phyloP scores from a whole-genome alignment of 1,140 invertebrate genomes.

The Brachystomella parvula region DNA sequence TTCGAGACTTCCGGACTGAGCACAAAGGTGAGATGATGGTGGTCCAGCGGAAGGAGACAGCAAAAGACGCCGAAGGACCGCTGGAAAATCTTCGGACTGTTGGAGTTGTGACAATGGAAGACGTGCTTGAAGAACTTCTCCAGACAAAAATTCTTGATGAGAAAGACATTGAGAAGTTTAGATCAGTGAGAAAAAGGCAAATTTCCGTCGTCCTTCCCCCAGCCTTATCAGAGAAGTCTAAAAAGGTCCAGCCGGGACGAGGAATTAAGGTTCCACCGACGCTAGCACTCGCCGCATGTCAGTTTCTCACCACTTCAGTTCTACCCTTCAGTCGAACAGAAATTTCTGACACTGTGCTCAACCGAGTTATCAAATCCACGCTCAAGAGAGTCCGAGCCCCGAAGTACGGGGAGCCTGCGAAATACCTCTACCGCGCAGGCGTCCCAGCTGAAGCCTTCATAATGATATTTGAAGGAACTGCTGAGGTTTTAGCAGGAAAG shows the following conservation, averaged over 20 bases:
- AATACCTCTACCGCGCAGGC: slow-evolving; percentile 6
- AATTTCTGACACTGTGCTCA: slow-evolving; percentile 20
- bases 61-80: background rate
- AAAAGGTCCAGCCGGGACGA: slow-evolving; percentile 10
- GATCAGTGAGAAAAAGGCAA: background rate
- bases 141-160: slow-evolving; percentile 48
- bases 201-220: background rate
- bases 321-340: slow-evolving; percentile 24
- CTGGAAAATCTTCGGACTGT: slow-evolving; percentile 33
- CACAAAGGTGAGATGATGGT: slow-evolving; percentile 44
- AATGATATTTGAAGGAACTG: slow-evolving; percentile 49
- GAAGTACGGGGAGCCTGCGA: background rate
- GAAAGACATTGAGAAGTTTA: slow-evolving; percentile 41
- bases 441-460: slow-evolving; percentile 48
- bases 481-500: slow-evolving; percentile 44
- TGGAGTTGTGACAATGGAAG: slow-evolving; percentile 48
- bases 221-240: slow-evolving; percentile 21
- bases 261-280: slow-evolving; percentile 17
- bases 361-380: slow-evolving; percentile 21
- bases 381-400: slow-evolving; percentile 5
- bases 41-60: slow-evolving; percentile 27
- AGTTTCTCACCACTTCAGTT: slow-evolving; percentile 22
- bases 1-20: slow-evolving; percentile 51
- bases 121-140: slow-evolving; percentile 48
- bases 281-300: slow-evolving; percentile 24